Conservation (phyloP, 1,140 invertebrate genomes). For the Arctopsyche grandis region DNA sequence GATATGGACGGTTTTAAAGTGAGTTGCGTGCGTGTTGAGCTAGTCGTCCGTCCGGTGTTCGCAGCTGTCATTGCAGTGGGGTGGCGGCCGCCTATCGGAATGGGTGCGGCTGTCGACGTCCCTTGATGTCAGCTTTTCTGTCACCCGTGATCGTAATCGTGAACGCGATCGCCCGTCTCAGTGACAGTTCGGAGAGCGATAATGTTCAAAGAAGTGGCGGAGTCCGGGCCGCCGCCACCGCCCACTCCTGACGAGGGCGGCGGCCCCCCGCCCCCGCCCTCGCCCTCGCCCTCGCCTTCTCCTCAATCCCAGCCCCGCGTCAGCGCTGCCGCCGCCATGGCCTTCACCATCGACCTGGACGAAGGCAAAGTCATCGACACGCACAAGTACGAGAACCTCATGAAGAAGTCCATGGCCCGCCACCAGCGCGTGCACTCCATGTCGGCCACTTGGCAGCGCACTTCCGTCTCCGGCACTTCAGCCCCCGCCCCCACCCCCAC, state of each 20-base stretch:
- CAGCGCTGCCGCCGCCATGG: constrained; percentile 64
- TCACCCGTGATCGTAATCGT: not conserved
- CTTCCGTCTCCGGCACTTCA: constrained; percentile 35
- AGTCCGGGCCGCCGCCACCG: constrained; percentile 9
- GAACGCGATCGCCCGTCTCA: not conserved
- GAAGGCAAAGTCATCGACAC: constrained; percentile 71
- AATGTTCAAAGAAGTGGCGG: not conserved
- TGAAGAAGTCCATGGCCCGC: constrained; percentile 75
- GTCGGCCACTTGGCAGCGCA: constrained; percentile 64
- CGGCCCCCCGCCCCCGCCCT: constrained; percentile 59
- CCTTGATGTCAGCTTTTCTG: not conserved
- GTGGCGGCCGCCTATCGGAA: not conserved
- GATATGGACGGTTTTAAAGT: no score
- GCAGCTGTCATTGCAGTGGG: constrained; percentile 13
- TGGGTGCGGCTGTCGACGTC: not conserved
- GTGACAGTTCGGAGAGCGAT: not conserved
- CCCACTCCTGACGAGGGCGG: not conserved
- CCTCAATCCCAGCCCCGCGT: constrained; percentile 50
- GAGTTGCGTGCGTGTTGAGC: no score
- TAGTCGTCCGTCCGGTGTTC: no score
- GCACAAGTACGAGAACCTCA: constrained; percentile 71
- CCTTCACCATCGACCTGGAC: constrained; percentile 78
- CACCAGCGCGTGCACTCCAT: constrained; percentile 77
- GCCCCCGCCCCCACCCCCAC: not conserved
- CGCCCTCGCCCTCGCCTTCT: constrained; percentile 73